Evolutionary conservation across 2,888 invertebrate species (phyloP).

Genomic region (Monoplex corrugatus): DNA sequence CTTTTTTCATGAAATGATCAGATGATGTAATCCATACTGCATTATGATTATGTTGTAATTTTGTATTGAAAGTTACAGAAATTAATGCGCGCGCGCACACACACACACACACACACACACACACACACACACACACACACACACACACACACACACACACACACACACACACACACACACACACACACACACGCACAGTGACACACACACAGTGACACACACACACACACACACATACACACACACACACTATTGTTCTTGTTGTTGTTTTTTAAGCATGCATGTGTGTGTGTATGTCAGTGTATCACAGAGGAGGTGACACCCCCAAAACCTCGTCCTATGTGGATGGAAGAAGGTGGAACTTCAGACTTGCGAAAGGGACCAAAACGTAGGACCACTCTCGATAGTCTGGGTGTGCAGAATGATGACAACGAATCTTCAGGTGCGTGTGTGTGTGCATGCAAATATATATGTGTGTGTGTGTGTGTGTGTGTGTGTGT

Average conservation of each 20-base stretch:
- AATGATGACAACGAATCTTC: conserved; percentile 25
- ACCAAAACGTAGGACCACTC: conserved; percentile 53
- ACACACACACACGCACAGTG: background rate
- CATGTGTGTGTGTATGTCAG: background rate
- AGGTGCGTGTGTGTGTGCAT: background rate
- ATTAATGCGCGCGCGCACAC: too few relatives aligned
- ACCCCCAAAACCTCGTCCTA: conserved; percentile 25
- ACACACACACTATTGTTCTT: background rate
- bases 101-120: background rate
- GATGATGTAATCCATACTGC: too few relatives aligned
- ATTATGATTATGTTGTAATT: too few relatives aligned
- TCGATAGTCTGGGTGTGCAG: conserved; percentile 40
- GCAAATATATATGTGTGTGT: too few relatives aligned
- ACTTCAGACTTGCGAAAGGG: conserved; percentile 29
- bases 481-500: too few relatives aligned
- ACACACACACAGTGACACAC: background rate
- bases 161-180: background rate
- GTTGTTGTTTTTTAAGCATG: too few relatives aligned
- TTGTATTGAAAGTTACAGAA: too few relatives aligned
- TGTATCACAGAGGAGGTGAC: conserved; percentile 32
- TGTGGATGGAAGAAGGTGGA: conserved; percentile 40
- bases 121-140: conserved; percentile 13
- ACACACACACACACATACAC: background rate
- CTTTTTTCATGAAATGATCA: too few relatives aligned
- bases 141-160: background rate